Conservation (phyloP, 2,797 vertebrate species). For the Acanthurus leucopareius region DNA sequence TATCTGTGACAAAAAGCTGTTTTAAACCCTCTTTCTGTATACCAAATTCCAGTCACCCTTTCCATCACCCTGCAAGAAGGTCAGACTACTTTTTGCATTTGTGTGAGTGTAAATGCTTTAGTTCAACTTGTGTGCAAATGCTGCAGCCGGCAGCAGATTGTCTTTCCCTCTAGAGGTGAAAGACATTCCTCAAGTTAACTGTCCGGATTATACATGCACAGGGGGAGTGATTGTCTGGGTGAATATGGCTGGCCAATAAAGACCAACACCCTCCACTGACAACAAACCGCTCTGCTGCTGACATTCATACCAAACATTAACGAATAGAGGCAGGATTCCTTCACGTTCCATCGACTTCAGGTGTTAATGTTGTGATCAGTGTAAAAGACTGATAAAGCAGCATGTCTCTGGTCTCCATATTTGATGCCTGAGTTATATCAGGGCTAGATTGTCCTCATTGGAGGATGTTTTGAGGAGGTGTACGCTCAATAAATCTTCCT, state of each 20-base stretch:
- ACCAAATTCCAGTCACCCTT: conserved; percentile 1
- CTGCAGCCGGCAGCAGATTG: conserved; percentile 30
- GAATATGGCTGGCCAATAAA: conserved; percentile 53
- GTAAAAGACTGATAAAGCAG: conserved; percentile 27
- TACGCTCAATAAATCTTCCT: conserved; percentile 64
- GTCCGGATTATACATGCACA: conserved; percentile 73
- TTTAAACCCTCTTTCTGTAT: background rate
- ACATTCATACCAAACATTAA: conserved; percentile 21
- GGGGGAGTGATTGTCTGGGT: conserved; percentile 71
- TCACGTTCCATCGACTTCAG: conserved; percentile 44
- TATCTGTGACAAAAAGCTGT: background rate
- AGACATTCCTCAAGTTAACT: conserved; percentile 79
- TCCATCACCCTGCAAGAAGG: background rate
- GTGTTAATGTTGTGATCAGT: conserved; percentile 30
- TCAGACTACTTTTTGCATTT: conserved; percentile 18
- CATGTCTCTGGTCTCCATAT: conserved; percentile 19
- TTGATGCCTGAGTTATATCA: conserved; percentile 56
- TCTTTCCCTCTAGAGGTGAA: conserved; percentile 50
- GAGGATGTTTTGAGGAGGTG: conserved; percentile 71
- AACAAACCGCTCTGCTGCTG: conserved; percentile 50
- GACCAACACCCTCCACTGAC: conserved; percentile 58
- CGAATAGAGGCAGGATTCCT: conserved; percentile 3
- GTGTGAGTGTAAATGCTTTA: conserved; percentile 33
- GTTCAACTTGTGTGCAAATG: conserved; percentile 21
- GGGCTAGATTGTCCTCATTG: conserved; percentile 47